Percentiles rank a stretch among this genome's conserved stretches.
phyloP scores from a whole-genome alignment of 1,140 invertebrate genomes.

The Drosophila insularis region DNA sequence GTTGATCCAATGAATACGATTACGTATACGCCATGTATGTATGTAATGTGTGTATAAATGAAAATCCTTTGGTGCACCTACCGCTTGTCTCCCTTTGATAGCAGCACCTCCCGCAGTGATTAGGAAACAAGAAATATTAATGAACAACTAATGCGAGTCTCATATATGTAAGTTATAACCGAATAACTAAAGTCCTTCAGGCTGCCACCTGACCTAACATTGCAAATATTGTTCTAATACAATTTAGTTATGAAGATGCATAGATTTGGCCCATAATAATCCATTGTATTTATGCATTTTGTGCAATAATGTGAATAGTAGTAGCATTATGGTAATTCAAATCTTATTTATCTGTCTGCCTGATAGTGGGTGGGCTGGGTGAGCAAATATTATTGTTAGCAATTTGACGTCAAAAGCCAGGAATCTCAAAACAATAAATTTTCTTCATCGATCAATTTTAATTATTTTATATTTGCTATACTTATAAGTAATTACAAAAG shows the following conservation, averaged over 20 bases:
- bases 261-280: slow-evolving; percentile 7
- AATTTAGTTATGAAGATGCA: slow-evolving; percentile 17
- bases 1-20: slow-evolving; percentile 18
- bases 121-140: slow-evolving; percentile 13
- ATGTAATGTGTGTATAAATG: too few species aligned
- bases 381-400: not conserved
- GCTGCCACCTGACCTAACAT: slow-evolving; percentile 12
- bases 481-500: not conserved
- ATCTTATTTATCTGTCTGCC: slow-evolving; percentile 6
- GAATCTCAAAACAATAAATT: slow-evolving; percentile 3
- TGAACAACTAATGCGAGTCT: slow-evolving; percentile 14
- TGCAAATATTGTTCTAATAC: slow-evolving; percentile 9
- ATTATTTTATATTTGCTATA: not conserved
- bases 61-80: not conserved
- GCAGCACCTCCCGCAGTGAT: not conserved
- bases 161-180: not conserved
- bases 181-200: not conserved
- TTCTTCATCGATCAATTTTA: slow-evolving; percentile 2
- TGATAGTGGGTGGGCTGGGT: not conserved
- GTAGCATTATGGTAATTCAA: slow-evolving; percentile 10
- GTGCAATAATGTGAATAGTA: slow-evolving; percentile 9
- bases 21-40: slow-evolving; percentile 14
- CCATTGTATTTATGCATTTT: slow-evolving; percentile 11
- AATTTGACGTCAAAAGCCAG: not conserved
- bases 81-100: not conserved